Conservation (phyloP, 2,113 vertebrate genomes). For the Anhinga rufa region DNA sequence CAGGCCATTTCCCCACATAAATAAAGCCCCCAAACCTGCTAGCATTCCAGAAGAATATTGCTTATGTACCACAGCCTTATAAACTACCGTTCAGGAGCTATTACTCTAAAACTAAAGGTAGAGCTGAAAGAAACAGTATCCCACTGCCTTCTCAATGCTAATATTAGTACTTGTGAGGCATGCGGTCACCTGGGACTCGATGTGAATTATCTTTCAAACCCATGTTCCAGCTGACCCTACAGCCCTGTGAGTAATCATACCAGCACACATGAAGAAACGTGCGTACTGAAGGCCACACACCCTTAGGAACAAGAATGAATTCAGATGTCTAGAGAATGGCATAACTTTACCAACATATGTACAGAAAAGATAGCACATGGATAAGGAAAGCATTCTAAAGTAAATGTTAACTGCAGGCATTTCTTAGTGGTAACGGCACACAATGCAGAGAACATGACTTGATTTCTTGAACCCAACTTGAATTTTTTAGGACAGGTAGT, state of each 20-base stretch:
- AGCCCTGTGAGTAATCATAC: background rate
- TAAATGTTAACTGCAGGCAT: background rate
- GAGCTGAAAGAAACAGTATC: background rate
- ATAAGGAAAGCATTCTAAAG: background rate
- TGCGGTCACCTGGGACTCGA: background rate
- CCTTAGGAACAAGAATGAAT: background rate
- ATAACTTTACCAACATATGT: background rate
- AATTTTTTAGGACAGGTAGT: background rate
- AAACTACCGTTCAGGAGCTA: background rate
- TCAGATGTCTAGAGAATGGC: background rate
- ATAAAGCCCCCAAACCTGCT: background rate
- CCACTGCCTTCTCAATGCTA: background rate
- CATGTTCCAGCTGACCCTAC: background rate
- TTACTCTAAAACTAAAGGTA: background rate
- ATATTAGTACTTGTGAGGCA: background rate
- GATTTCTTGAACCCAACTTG: background rate
- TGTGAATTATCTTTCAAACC: background rate
- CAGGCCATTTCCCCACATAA: background rate
- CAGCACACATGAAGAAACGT: fast-evolving
- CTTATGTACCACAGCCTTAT: background rate
- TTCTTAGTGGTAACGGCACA: background rate
- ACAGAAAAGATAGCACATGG: background rate
- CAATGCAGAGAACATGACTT: background rate
- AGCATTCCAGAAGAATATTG: background rate
- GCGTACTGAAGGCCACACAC: background rate